phyloP scores from a whole-genome alignment of 2,888 invertebrate species.

The Cataglyphis altisquamis region DNA sequence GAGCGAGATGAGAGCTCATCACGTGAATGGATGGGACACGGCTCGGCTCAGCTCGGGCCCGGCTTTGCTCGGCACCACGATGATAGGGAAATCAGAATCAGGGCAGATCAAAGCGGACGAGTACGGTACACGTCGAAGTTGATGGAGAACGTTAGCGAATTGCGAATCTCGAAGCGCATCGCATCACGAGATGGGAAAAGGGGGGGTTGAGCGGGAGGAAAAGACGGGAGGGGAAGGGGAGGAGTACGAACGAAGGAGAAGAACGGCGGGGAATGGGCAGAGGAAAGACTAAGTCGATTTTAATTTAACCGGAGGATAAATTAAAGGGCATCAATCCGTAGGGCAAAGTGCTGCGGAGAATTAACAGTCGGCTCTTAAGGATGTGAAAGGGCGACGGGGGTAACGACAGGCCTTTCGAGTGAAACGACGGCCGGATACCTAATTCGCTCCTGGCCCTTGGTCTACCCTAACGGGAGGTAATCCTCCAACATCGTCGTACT shows the following conservation, averaged over 20 bases:
- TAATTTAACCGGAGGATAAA: slow-evolving; percentile 81
- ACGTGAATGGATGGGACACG: slow-evolving; percentile 69
- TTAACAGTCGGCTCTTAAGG: slow-evolving; percentile 71
- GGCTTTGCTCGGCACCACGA: slow-evolving; percentile 47
- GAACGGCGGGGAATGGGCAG: slow-evolving; percentile 8
- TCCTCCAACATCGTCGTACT: slow-evolving; percentile 19
- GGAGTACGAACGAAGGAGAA: background rate
- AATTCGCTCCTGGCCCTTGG: slow-evolving; percentile 60
- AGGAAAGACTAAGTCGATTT: slow-evolving; percentile 79
- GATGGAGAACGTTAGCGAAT: slow-evolving; percentile 63
- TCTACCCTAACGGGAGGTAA: slow-evolving; percentile 39
- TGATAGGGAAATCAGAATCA: slow-evolving; percentile 69
- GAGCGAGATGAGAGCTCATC: slow-evolving; percentile 73
- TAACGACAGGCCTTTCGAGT: slow-evolving; percentile 61
- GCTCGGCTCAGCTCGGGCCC: background rate
- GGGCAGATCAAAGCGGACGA: slow-evolving; percentile 67
- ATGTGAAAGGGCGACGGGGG: slow-evolving; percentile 54
- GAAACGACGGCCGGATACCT: slow-evolving; percentile 64
- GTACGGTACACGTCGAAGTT: slow-evolving; percentile 52
- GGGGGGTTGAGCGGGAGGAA: background rate
- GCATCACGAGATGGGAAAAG: background rate
- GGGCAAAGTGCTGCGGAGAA: slow-evolving; percentile 68
- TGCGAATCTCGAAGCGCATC: slow-evolving; percentile 52
- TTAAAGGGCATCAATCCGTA: slow-evolving; percentile 81
- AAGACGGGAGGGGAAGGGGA: background rate